These are phyloP conservation scores for Phataginus tetradactyla DNA, from an alignment of 2,797 vertebrate species.

Conservation along the genomic window DNA sequence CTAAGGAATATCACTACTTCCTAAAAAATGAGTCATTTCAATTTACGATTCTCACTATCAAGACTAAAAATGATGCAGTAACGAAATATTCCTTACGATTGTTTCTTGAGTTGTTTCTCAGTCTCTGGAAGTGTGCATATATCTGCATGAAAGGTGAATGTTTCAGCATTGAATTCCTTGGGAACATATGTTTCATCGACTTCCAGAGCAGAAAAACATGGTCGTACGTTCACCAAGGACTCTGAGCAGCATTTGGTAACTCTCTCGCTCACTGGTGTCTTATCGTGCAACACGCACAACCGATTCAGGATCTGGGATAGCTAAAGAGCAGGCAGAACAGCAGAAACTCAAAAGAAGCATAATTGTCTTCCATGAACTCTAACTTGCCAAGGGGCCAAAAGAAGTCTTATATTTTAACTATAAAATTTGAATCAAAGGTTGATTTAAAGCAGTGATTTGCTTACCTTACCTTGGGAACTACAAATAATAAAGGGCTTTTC, in stretches of 20 bases:
- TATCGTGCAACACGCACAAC: slow-evolving; percentile 79
- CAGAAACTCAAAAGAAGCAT: background rate
- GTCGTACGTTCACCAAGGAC: slow-evolving; percentile 70
- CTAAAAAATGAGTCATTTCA: background rate
- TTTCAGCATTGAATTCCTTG: slow-evolving; percentile 58
- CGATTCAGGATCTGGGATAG: slow-evolving; percentile 76
- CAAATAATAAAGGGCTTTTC: background rate
- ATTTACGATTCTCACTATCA: background rate
- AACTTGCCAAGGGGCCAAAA: background rate
- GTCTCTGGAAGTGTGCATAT: slow-evolving; percentile 73
- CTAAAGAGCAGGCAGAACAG: slow-evolving; percentile 59
- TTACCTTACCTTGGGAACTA: background rate
- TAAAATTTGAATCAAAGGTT: background rate
- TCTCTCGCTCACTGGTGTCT: slow-evolving; percentile 76
- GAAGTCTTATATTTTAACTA: background rate
- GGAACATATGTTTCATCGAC: slow-evolving; percentile 77
- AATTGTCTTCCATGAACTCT: background rate
- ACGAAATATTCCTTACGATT: slow-evolving; percentile 74
- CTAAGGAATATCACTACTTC: background rate
- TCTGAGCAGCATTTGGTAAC: slow-evolving; percentile 83
- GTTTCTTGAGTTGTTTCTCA: slow-evolving; percentile 58
- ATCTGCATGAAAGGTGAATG: slow-evolving; percentile 82
- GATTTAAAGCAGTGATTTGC: background rate
- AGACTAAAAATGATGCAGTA: background rate
- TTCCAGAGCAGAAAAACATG: slow-evolving; percentile 79